These are phyloP conservation scores for Panzeria rudis DNA, from an alignment of 2,888 invertebrate species.

Conservation along the genomic window DNA sequence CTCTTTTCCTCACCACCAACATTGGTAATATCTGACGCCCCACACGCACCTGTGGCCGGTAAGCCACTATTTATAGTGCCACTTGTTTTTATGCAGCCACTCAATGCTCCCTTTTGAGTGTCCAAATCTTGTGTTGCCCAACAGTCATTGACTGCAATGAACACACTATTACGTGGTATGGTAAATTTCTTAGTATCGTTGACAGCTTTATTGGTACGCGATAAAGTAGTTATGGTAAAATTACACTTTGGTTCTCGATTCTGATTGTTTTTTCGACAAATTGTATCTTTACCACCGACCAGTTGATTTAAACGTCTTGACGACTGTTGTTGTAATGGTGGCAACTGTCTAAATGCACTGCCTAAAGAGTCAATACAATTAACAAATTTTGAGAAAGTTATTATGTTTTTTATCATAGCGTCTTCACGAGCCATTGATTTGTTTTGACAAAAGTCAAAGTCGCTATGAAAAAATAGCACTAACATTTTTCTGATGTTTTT, in stretches of 20 bases:
- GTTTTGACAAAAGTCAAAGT: too few relatives aligned
- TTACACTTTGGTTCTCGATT: constrained; percentile 76
- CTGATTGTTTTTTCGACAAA: constrained; percentile 69
- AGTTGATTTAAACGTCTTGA: constrained; percentile 70
- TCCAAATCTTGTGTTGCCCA: constrained; percentile 84
- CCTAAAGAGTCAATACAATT: constrained; percentile 58
- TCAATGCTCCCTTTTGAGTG: constrained; percentile 55
- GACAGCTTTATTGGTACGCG: constrained; percentile 76
- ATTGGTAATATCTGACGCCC: constrained; percentile 48
- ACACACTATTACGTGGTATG: constrained; percentile 85
- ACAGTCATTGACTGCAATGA: constrained; percentile 87
- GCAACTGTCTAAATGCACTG: constrained; percentile 63
- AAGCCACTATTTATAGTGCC: constrained; percentile 45
- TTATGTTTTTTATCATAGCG: neutral
- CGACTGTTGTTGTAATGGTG: constrained; percentile 67
- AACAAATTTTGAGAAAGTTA: neutral
- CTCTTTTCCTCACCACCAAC: constrained; percentile 51
- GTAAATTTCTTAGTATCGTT: constrained; percentile 76
- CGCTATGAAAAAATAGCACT: too few relatives aligned
- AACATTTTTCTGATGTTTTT: too few relatives aligned
- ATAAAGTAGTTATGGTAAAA: constrained; percentile 83
- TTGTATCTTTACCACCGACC: constrained; percentile 69
- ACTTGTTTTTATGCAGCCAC: constrained; percentile 57
- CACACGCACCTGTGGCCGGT: constrained; percentile 58
- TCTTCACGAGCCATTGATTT: too few relatives aligned